Conservation (phyloP, 2,888 invertebrate species). For the Cancer borealis region DNA sequence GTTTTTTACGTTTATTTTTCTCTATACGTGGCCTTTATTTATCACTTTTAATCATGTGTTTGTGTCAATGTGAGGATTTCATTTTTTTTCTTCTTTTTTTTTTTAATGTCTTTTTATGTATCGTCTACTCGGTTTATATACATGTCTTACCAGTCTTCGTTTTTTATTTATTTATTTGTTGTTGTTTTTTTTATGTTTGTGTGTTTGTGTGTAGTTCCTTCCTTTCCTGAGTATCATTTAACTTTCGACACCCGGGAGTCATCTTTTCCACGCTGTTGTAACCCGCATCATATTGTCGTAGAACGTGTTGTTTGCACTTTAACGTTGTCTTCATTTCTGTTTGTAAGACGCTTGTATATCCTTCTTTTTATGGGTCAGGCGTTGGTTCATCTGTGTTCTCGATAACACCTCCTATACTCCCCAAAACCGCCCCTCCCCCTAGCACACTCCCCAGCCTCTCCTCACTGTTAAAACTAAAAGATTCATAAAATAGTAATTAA, state of each 20-base stretch:
- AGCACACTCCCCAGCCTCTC: background rate
- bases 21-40: background rate
- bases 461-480: conserved; percentile 16
- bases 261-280: background rate
- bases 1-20: background rate
- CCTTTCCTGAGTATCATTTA: background rate
- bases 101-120: background rate
- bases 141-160: background rate
- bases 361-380: background rate
- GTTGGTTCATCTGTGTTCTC: background rate
- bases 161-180: background rate
- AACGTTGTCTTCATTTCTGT: background rate
- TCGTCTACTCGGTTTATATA: background rate
- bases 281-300: background rate
- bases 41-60: background rate
- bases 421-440: no score
- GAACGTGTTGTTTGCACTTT: background rate
- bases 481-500: conserved; percentile 40
- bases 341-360: background rate
- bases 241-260: background rate
- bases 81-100: background rate
- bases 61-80: background rate
- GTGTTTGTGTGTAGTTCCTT: background rate
- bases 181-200: background rate
- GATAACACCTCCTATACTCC: background rate